These are phyloP conservation scores for Listrodromus nycthemerus DNA, from an alignment of 2,888 invertebrate species.

Conservation along the genomic window DNA sequence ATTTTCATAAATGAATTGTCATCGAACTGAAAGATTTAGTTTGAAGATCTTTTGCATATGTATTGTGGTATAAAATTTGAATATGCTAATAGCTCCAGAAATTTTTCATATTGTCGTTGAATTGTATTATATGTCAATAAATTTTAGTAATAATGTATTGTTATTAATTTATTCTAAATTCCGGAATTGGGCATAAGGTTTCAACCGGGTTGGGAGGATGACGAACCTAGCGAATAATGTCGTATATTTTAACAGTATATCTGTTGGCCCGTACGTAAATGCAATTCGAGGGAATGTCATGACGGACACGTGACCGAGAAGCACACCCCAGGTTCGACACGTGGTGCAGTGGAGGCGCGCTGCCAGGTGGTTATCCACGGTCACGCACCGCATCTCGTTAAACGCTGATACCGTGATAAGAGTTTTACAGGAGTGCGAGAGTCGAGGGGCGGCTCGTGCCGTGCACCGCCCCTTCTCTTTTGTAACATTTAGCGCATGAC, in stretches of 20 bases:
- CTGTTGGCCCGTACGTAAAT: constrained; percentile 36
- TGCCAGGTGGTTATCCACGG: constrained; percentile 78
- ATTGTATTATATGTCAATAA: not conserved
- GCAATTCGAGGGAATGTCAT: constrained; percentile 75
- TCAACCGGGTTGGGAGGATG: constrained; percentile 28
- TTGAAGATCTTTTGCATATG: too few species aligned
- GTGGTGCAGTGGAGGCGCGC: constrained; percentile 71
- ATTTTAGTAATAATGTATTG: not conserved
- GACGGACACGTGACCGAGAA: constrained; percentile 78
- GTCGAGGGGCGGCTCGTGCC: constrained; percentile 39
- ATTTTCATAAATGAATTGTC: not conserved
- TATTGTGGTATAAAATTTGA: too few species aligned
- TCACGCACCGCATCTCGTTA: constrained; percentile 78
- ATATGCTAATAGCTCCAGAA: not conserved
- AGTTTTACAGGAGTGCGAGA: constrained; percentile 44
- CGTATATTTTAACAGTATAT: constrained; percentile 27
- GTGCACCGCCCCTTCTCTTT: constrained; percentile 11
- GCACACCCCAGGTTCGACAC: constrained; percentile 74
- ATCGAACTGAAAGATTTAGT: not conserved
- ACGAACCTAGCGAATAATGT: constrained; percentile 49
- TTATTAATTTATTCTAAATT: not conserved
- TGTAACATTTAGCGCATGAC: constrained; percentile 40
- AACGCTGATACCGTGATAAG: constrained; percentile 79
- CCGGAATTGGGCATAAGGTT: constrained; percentile 37
- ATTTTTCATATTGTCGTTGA: not conserved